Percentiles rank a stretch among this genome's conserved stretches.
These are phyloP conservation scores for Brachypodius melanocephalos DNA, from an alignment of 2,113 vertebrate genomes.

Conservation along the genomic window DNA sequence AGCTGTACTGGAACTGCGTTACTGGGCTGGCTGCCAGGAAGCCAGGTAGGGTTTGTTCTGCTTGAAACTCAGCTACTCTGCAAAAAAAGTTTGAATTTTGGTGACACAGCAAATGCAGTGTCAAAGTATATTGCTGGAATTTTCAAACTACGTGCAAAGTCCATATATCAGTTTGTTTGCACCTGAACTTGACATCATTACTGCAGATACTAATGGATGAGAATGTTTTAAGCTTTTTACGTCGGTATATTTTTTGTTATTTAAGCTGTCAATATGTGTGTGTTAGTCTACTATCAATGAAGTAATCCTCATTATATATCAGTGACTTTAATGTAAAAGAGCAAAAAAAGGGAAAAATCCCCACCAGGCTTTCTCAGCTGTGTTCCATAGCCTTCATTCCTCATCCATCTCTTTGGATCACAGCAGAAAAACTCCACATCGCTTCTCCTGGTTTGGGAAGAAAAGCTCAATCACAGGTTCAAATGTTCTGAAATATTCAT, in stretches of 20 bases:
- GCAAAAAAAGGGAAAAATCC: not conserved
- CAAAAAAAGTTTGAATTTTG: not conserved
- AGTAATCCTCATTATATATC: not conserved
- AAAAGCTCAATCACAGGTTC: not conserved
- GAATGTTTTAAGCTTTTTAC: not conserved
- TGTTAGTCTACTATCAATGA: not conserved
- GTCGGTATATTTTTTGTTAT: not conserved
- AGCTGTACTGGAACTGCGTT: not conserved
- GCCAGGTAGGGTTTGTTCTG: not conserved
- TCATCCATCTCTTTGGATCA: not conserved
- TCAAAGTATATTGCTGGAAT: not conserved
- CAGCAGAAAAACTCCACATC: not conserved
- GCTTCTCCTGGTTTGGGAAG: not conserved
- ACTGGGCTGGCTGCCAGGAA: not conserved
- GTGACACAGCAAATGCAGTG: not conserved
- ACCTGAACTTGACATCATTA: not conserved
- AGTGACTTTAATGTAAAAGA: not conserved
- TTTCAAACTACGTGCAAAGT: not conserved
- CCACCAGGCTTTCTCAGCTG: not conserved
- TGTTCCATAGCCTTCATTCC: not conserved
- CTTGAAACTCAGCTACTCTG: not conserved
- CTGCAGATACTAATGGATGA: not conserved
- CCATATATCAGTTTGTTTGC: not conserved
- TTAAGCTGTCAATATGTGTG: not conserved
- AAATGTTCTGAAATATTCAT: not conserved